Evolutionary conservation across 2,797 vertebrate species (phyloP).

Genomic region (Fratercula arctica): DNA sequence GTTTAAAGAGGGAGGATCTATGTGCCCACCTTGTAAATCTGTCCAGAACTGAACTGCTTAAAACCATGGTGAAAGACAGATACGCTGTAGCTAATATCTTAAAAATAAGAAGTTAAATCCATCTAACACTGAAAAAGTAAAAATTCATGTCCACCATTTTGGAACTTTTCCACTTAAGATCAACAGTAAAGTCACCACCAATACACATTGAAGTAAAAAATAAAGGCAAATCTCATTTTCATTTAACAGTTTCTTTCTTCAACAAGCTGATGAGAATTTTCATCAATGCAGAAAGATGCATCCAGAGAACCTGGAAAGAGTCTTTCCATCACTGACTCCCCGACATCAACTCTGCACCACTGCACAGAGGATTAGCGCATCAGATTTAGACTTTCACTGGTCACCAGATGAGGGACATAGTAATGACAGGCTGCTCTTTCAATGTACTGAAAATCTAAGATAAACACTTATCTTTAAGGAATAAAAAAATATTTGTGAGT

Average conservation of each 20-base stretch:
- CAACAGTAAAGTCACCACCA: background rate
- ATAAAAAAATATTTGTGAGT: background rate
- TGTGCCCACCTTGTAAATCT: background rate
- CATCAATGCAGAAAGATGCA: background rate
- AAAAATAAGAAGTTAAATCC: background rate
- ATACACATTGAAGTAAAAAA: background rate
- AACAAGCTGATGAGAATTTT: background rate
- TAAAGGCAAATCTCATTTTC: background rate
- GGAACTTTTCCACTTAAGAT: background rate
- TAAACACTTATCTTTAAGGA: background rate
- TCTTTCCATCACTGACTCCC: background rate
- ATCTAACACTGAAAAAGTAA: background rate
- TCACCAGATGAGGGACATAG: background rate
- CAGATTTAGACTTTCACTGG: background rate
- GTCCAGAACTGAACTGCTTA: background rate
- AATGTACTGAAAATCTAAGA: background rate
- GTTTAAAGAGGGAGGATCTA: background rate
- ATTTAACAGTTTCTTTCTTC: background rate
- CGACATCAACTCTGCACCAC: rapidly evolving
- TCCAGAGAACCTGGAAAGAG: background rate
- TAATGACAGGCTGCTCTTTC: background rate
- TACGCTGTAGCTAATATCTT: background rate
- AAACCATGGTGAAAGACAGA: background rate
- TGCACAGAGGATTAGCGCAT: background rate
- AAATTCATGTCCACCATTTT: background rate